Evolutionary conservation across 1,140 invertebrate species (phyloP).

Genomic region (Drosophila triauraria): DNA sequence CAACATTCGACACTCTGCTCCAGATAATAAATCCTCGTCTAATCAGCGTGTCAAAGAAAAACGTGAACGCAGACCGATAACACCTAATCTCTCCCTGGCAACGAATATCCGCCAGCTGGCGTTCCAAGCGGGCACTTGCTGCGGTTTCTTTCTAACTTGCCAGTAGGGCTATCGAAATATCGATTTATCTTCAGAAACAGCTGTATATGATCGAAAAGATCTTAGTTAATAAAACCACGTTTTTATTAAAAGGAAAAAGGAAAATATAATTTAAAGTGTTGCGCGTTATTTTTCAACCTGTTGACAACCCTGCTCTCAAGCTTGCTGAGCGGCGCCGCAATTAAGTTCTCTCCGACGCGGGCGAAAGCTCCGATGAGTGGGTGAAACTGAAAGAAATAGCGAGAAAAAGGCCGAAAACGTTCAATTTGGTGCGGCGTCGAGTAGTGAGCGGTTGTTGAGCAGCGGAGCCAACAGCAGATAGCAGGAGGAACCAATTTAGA

Average conservation of each 20-base stretch:
- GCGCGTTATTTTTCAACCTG: background rate
- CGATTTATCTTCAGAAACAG: no score
- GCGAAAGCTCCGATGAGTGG: slow-evolving; percentile 19
- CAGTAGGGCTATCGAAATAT: background rate
- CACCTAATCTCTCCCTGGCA: slow-evolving; percentile 40
- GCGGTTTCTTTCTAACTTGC: slow-evolving; percentile 1
- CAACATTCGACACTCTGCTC: slow-evolving; percentile 2
- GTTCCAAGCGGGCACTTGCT: slow-evolving; percentile 17
- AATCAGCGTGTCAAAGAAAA: slow-evolving; percentile 33
- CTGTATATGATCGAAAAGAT: no score
- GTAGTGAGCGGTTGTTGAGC: slow-evolving; percentile 64
- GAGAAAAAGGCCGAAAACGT: slow-evolving; percentile 25
- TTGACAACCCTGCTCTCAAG: background rate
- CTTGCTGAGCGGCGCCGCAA: background rate
- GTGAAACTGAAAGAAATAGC: slow-evolving; percentile 17
- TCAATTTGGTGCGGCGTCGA: slow-evolving; percentile 70
- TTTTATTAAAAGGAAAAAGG: no score
- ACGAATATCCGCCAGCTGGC: slow-evolving; percentile 15
- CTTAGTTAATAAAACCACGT: no score
- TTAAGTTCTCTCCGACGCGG: background rate
- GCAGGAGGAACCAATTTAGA: slow-evolving; percentile 36
- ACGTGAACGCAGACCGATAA: slow-evolving; percentile 42
- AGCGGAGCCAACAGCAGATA: slow-evolving; percentile 34
- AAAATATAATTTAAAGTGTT: background rate
- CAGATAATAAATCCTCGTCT: slow-evolving; percentile 20